Percentiles rank a stretch among this genome's conserved stretches.
Evolutionary conservation across 1,140 invertebrate species (phyloP).

Genomic region (Himalopsyche phryganea): DNA sequence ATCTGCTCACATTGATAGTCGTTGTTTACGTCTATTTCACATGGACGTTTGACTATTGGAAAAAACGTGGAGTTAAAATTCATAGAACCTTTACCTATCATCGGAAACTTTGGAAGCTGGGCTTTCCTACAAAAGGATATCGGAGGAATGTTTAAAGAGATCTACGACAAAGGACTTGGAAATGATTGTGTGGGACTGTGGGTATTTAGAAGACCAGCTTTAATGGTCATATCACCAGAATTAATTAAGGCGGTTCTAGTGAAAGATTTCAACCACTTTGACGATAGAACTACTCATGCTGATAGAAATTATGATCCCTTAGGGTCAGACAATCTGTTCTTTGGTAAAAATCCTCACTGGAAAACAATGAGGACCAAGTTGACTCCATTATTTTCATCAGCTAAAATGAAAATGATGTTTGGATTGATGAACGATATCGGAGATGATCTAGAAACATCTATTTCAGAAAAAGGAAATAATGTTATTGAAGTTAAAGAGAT

Average conservation of each 20-base stretch:
- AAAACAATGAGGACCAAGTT: constrained; percentile 50
- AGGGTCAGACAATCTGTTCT: constrained; percentile 35
- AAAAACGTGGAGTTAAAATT: constrained; percentile 33
- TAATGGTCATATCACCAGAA: constrained; percentile 48
- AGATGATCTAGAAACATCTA: constrained; percentile 20
- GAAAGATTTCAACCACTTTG: constrained; percentile 52
- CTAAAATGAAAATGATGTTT: constrained; percentile 51
- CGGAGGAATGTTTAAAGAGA: constrained; percentile 29
- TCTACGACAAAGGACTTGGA: constrained; percentile 22
- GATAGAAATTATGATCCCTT: constrained; percentile 34
- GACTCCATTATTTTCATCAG: constrained; percentile 53
- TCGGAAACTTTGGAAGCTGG: constrained; percentile 32
- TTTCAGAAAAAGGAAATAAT: constrained; percentile 32
- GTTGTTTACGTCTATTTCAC: constrained; percentile 33
- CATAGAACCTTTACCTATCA: constrained; percentile 21
- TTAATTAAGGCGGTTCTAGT: constrained; percentile 47
- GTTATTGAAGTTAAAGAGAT: constrained; percentile 43
- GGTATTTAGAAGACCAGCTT: constrained; percentile 47
- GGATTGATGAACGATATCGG: constrained; percentile 34
- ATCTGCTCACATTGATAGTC: neutral
- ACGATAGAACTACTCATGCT: constrained; percentile 36
- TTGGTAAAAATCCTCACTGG: constrained; percentile 45
- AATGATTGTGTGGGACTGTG: constrained; percentile 43
- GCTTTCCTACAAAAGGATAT: constrained; percentile 26
- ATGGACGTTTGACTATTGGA: constrained; percentile 37